Evolutionary conservation across 2,888 invertebrate genomes (phyloP).

Genomic region (Ptychoptera contaminata): DNA sequence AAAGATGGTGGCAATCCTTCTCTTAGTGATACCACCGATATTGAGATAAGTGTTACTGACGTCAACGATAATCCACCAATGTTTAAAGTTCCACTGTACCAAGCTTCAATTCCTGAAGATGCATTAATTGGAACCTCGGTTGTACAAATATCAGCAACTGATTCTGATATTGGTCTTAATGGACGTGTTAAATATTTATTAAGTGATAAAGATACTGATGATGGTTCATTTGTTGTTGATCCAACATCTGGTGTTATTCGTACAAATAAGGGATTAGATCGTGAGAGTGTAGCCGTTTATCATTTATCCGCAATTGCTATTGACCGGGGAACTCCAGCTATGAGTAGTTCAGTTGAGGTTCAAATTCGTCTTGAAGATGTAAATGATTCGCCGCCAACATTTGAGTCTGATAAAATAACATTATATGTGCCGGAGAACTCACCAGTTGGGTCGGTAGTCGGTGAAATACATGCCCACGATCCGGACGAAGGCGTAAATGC

Average conservation of each 20-base stretch:
- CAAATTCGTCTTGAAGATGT: slow-evolving; percentile 74
- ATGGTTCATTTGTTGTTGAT: slow-evolving; percentile 85
- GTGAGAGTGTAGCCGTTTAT: slow-evolving; percentile 78
- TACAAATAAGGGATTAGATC: slow-evolving; percentile 76
- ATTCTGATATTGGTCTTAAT: slow-evolving; percentile 75
- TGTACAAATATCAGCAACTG: slow-evolving; percentile 62
- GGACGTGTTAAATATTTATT: slow-evolving; percentile 71
- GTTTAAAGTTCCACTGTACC: slow-evolving; percentile 69
- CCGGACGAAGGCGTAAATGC: slow-evolving; percentile 88
- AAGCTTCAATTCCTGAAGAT: slow-evolving; percentile 73
- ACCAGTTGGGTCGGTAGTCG: slow-evolving; percentile 88
- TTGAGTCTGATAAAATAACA: slow-evolving; percentile 73
- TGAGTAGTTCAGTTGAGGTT: slow-evolving; percentile 55
- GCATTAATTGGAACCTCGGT: slow-evolving; percentile 68
- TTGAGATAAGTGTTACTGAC: slow-evolving; percentile 88
- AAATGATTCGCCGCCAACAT: slow-evolving; percentile 81
- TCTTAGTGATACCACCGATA: slow-evolving; percentile 83
- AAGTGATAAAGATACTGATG: slow-evolving; percentile 56
- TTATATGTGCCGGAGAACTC: slow-evolving; percentile 90
- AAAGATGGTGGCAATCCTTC: slow-evolving; percentile 85
- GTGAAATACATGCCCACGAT: slow-evolving; percentile 77
- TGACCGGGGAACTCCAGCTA: slow-evolving; percentile 71
- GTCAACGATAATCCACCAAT: slow-evolving; percentile 90
- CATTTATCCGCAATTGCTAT: slow-evolving; percentile 74
- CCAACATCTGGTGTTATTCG: slow-evolving; percentile 82